Conservation (phyloP, 2,797 vertebrate species). For the Selene dorsalis region DNA sequence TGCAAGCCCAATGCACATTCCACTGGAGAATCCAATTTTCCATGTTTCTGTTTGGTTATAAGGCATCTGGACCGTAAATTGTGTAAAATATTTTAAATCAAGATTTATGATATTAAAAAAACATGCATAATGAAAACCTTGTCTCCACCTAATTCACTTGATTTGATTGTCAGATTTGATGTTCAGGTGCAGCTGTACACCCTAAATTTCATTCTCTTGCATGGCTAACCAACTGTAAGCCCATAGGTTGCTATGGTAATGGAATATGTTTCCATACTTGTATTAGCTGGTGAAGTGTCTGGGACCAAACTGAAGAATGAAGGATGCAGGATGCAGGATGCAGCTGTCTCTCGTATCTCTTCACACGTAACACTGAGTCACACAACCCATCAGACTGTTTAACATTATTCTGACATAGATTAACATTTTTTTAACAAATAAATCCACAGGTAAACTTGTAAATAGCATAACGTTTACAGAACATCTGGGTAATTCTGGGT, state of each 20-base stretch:
- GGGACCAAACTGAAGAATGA: conserved; percentile 31
- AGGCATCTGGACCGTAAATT: conserved; percentile 24
- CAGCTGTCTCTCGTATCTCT: neutral
- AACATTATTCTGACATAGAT: neutral
- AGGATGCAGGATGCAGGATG: too few relatives aligned
- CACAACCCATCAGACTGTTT: neutral
- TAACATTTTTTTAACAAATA: neutral
- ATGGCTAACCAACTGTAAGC: conserved; percentile 32
- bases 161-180: conserved; percentile 35
- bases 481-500: neutral
- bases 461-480: neutral
- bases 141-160: conserved; percentile 3
- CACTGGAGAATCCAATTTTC: conserved; percentile 42
- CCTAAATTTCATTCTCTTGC: conserved; percentile 29
- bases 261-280: neutral
- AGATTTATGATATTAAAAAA: conserved; percentile 56
- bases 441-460: neutral
- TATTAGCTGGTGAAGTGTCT: conserved; percentile 7
- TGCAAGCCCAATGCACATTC: conserved; percentile 29
- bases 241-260: conserved; percentile 21
- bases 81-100: conserved; percentile 47
- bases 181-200: conserved; percentile 1
- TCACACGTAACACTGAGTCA: neutral
- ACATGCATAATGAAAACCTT: conserved; percentile 17
- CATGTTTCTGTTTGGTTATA: conserved; percentile 46